These are phyloP conservation scores for Samia ricini DNA, from an alignment of 1,140 invertebrate genomes.

Conservation along the genomic window DNA sequence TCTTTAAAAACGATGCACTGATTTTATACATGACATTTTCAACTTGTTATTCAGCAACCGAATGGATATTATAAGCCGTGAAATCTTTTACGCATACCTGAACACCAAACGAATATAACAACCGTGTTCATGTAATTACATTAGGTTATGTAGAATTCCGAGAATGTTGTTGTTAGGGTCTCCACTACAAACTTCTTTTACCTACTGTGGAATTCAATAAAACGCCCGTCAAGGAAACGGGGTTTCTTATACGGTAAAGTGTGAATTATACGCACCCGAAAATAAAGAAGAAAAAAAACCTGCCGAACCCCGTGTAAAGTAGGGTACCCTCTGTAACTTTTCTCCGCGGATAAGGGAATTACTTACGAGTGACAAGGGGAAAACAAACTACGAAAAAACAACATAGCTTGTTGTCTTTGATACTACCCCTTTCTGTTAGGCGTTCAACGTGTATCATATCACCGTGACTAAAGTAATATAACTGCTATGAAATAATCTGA, in stretches of 20 bases:
- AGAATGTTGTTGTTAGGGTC: slow-evolving; percentile 49
- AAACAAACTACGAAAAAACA: slow-evolving; percentile 48
- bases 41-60: background rate
- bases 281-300: slow-evolving; percentile 46
- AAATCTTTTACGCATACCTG: slow-evolving; percentile 15
- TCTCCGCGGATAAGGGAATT: slow-evolving; percentile 47
- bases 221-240: slow-evolving; percentile 36
- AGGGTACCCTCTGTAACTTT: slow-evolving; percentile 49
- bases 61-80: background rate
- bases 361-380: slow-evolving; percentile 49
- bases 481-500: background rate
- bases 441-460: background rate
- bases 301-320: slow-evolving; percentile 39
- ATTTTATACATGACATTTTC: background rate
- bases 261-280: slow-evolving; percentile 56
- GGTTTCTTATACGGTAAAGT: slow-evolving; percentile 48
- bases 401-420: slow-evolving; percentile 41
- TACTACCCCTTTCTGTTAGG: slow-evolving; percentile 31
- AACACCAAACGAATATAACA: slow-evolving; percentile 14
- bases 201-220: slow-evolving; percentile 66
- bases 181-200: slow-evolving; percentile 48
- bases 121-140: slow-evolving; percentile 30
- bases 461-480: background rate
- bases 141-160: slow-evolving; percentile 39
- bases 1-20: background rate